phyloP scores from a whole-genome alignment of 1,140 invertebrate species.

The Diprion similis region DNA sequence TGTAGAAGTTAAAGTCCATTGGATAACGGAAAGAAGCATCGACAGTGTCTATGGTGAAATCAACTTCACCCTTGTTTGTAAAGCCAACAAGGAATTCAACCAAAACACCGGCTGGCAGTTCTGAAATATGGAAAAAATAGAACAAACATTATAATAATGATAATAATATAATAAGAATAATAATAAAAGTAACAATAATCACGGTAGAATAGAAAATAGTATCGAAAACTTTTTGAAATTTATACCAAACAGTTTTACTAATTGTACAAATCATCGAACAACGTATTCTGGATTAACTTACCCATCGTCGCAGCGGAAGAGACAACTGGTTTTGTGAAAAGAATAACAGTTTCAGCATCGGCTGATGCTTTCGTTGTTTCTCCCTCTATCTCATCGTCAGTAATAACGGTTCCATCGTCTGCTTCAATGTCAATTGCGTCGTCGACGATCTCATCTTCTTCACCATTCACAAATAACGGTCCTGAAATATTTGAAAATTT shows the following conservation, averaged over 20 bases:
- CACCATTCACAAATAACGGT: slow-evolving; percentile 62
- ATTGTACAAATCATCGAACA: slow-evolving; percentile 24
- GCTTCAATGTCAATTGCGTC: slow-evolving; percentile 77
- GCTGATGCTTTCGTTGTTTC: slow-evolving; percentile 80
- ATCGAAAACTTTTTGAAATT: neutral
- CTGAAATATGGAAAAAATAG: slow-evolving; percentile 63
- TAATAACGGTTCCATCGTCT: slow-evolving; percentile 72
- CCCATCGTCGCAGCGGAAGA: slow-evolving; percentile 67
- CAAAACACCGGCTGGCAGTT: slow-evolving; percentile 89
- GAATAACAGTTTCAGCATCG: slow-evolving; percentile 89
- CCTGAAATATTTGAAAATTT: neutral
- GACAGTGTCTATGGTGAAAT: slow-evolving; percentile 91
- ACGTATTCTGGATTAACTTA: slow-evolving; percentile 43
- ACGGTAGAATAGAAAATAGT: slow-evolving; percentile 13
- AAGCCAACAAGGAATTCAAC: slow-evolving; percentile 97
- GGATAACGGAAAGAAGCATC: slow-evolving; percentile 98
- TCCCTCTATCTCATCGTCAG: slow-evolving; percentile 73
- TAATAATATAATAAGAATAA: neutral
- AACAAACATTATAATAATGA: neutral
- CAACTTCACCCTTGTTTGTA: slow-evolving; percentile 89
- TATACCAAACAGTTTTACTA: slow-evolving; percentile 23
- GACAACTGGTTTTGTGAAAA: slow-evolving; percentile 87
- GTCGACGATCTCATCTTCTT: slow-evolving; percentile 81
- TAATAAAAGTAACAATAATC: slow-evolving; percentile 9
- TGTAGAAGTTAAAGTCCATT: slow-evolving; percentile 97